Evolutionary conservation across 2,888 invertebrate genomes (phyloP), one percentile per base, ranked within the genome.

Genomic region (Phytoseiulus persimilis): DNA sequence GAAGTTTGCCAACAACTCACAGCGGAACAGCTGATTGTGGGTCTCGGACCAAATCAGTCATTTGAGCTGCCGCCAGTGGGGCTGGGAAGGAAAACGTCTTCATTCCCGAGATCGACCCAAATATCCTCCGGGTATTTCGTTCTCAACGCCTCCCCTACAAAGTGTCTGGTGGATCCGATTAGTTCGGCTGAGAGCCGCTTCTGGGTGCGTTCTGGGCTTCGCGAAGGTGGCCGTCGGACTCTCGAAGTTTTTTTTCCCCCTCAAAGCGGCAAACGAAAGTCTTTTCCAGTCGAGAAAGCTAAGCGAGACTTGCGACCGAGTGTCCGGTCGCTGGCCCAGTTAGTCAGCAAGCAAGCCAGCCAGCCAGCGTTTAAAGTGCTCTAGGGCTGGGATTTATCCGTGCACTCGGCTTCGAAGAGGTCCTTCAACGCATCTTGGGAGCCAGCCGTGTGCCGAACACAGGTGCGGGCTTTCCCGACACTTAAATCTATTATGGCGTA

Each of bases 351-450:
- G 65, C 18, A 6, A 18, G 65, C 65, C 65, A 65, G 65, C 65
- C 5, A 65, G 65, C 65, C 28, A 65, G 65, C 65, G 65, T 65
- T 65, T 65, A 65, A 65, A 65, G 65, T 65, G 65, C 65, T 65
- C 18, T 23, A 65, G 65, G 65, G 65, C 65, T 65, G 23, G 65
- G 65, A 65, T 65, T 65, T 65, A 65, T 65, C 65, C 65, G 65
- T 65, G 65, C 65, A 65, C 65, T 65, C 65, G 5, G 65, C 65
- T 65, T 65, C 65, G 65, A 65, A 65, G 65, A 65, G 65, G 65
- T 65, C 65, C 65, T 65, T 65, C 65, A 65, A 65, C 65, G 65
- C 65, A 65, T 65, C 65, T 65, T 65, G 65, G 65, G 65, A 65
- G 65, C 65, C 65, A 65, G 65, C 65, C 65, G 65, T 65, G 11